Conservation (phyloP, 2,888 invertebrate genomes). For the Meganola albula region DNA sequence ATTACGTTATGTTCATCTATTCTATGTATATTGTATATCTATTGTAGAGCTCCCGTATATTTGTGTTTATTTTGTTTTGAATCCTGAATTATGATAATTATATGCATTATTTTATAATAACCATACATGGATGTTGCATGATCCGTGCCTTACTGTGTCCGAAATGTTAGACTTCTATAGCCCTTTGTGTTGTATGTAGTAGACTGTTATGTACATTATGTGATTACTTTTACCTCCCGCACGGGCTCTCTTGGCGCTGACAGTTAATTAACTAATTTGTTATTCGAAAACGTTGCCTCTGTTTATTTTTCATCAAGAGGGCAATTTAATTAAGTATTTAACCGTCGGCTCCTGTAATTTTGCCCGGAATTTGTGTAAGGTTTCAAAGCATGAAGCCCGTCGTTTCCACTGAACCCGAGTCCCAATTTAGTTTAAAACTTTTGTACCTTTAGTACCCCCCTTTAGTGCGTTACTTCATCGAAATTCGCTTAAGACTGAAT, state of each 20-base stretch:
- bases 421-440: slow-evolving; percentile 55
- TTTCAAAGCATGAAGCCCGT: slow-evolving; percentile 70
- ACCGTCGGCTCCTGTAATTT: slow-evolving; percentile 61
- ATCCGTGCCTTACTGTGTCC: slow-evolving; percentile 74
- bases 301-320: slow-evolving; percentile 17
- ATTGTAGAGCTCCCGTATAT: slow-evolving; percentile 60
- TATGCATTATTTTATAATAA: slow-evolving; percentile 47
- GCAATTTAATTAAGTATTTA: slow-evolving; percentile 37
- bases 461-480: slow-evolving; percentile 55
- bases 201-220: slow-evolving; percentile 62
- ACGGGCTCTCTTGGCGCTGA: slow-evolving; percentile 60
- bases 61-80: slow-evolving; percentile 36
- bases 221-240: slow-evolving; percentile 47
- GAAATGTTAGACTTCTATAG: slow-evolving; percentile 71
- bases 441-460: slow-evolving; percentile 51
- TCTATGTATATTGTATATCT: slow-evolving; percentile 68
- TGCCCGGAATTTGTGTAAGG: slow-evolving; percentile 53
- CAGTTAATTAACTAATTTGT: slow-evolving; percentile 51
- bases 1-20: slow-evolving; percentile 53
- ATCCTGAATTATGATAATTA: slow-evolving; percentile 38
- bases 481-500: slow-evolving; percentile 56
- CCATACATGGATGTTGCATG: slow-evolving; percentile 76
- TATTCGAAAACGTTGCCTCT: slow-evolving; percentile 22
- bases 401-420: slow-evolving; percentile 45
- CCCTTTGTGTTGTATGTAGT: slow-evolving; percentile 74